phyloP scores from a whole-genome alignment of 2,113 vertebrate genomes.

The Daboia siamensis region DNA sequence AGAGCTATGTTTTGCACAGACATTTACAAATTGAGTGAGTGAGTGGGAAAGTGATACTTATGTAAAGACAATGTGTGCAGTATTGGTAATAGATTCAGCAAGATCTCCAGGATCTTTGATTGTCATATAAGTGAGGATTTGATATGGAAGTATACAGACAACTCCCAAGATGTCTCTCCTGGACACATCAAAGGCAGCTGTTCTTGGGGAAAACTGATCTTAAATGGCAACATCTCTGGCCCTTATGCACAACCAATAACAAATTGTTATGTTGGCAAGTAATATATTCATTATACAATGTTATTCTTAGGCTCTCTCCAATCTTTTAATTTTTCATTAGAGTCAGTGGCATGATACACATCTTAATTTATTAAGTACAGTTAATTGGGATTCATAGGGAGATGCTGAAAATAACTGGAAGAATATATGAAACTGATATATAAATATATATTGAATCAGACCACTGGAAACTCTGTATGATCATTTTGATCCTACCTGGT shows the following conservation, averaged over 20 bases:
- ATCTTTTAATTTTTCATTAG: neutral
- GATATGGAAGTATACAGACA: neutral
- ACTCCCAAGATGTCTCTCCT: neutral
- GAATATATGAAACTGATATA: neutral
- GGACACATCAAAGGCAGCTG: too few relatives aligned
- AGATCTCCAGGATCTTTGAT: neutral
- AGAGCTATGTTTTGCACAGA: neutral
- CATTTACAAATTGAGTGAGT: neutral
- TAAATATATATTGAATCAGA: neutral
- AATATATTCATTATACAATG: neutral
- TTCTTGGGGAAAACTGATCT: too few relatives aligned
- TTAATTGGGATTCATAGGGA: neutral
- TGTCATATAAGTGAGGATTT: slow-evolving; percentile 3
- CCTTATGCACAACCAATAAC: neutral
- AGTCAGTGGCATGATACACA: neutral
- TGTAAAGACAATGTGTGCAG: slow-evolving; percentile 14
- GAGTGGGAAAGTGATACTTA: neutral
- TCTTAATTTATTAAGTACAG: neutral
- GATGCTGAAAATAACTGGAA: neutral
- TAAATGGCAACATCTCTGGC: too few relatives aligned
- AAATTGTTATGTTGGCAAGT: neutral
- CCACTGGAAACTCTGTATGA: neutral
- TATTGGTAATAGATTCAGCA: slow-evolving; percentile 26
- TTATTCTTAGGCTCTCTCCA: neutral
- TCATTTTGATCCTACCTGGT: neutral